Conservation (phyloP, 2,113 vertebrate species). For the Empidonax traillii region DNA sequence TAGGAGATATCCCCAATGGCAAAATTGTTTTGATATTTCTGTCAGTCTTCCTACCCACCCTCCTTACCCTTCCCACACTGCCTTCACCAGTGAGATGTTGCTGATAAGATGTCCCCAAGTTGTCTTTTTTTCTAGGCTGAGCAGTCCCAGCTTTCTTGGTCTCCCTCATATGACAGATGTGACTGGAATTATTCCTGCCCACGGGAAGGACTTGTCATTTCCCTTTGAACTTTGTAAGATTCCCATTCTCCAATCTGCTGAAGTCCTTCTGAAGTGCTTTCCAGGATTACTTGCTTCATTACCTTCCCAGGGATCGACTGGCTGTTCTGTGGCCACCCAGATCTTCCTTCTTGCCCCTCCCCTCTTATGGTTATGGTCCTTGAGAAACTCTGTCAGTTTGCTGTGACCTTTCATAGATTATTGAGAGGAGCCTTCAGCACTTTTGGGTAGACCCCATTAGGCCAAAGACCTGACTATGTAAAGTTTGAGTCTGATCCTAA, state of each 20-base stretch:
- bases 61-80: not conserved
- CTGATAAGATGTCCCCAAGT: not conserved
- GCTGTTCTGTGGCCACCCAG: not conserved
- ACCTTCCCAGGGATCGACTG: not conserved
- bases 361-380: not conserved
- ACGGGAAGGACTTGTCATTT: not conserved
- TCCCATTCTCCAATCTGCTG: not conserved
- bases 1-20: not conserved
- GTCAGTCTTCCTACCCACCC: not conserved
- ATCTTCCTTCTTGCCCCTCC: not conserved
- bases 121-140: not conserved
- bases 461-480: not conserved
- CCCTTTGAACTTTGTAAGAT: not conserved
- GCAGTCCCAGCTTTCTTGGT: not conserved
- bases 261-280: not conserved
- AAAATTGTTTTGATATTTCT: not conserved
- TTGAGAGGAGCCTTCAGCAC: not conserved
- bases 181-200: not conserved
- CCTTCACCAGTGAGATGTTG: not conserved
- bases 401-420: not conserved
- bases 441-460: not conserved
- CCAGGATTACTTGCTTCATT: not conserved
- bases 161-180: not conserved
- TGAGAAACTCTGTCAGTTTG: not conserved
- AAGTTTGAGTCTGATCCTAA: not conserved